Evolutionary conservation across 2,113 vertebrate genomes (phyloP).

Genomic region (Origma solitaria): DNA sequence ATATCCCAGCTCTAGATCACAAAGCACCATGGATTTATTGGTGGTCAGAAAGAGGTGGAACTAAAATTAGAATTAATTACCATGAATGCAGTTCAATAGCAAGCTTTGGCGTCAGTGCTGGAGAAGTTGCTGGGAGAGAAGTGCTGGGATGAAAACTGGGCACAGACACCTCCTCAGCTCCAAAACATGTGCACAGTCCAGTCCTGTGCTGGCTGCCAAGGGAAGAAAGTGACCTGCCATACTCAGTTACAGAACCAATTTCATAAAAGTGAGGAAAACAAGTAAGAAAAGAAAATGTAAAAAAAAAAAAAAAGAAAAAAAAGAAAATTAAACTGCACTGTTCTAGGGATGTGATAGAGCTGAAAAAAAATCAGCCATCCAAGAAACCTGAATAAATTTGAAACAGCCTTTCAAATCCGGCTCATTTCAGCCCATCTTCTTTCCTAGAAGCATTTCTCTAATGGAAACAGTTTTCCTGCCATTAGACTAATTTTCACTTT

Average conservation of each 20-base stretch:
- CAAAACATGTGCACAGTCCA: not conserved
- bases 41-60: slow-evolving; percentile 30
- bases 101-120: not conserved
- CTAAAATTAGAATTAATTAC: slow-evolving; percentile 62
- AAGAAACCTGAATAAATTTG: not conserved
- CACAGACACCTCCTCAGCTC: not conserved
- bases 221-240: not conserved
- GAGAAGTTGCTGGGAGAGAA: not conserved
- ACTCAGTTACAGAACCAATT: not conserved
- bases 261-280: not conserved
- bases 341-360: not conserved
- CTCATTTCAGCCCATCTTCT: not conserved
- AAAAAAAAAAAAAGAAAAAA: not conserved
- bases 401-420: not conserved
- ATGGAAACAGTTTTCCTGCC: not conserved
- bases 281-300: not conserved
- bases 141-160: not conserved
- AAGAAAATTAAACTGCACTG: not conserved
- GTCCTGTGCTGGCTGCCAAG: not conserved
- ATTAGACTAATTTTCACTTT: not conserved
- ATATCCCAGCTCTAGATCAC: not conserved
- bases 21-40: slow-evolving; percentile 36
- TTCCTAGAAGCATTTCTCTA: not conserved
- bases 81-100: not conserved
- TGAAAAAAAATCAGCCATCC: not conserved